A percentile compares a stretch with the other conserved stretches of the same genome.
Evolutionary conservation across 2,888 invertebrate species (phyloP).

Genomic region (Chydorus sphaericus): DNA sequence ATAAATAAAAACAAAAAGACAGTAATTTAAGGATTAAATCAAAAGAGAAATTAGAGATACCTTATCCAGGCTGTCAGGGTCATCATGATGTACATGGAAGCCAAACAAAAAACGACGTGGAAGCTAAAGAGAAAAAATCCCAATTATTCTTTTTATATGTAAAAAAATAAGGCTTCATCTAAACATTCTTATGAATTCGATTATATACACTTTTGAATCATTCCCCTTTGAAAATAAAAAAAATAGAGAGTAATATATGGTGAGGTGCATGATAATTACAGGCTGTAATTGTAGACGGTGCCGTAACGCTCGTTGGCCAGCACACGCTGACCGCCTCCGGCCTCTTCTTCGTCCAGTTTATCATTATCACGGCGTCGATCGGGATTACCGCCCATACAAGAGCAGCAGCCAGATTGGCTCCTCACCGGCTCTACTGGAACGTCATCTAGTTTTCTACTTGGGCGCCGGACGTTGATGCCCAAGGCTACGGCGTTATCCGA

Average conservation of each 20-base stretch:
- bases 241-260: too few relatives aligned
- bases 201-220: too few relatives aligned
- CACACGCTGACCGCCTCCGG: conserved; percentile 25
- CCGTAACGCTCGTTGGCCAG: conserved; percentile 29
- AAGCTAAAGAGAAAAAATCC: too few relatives aligned
- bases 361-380: too few relatives aligned
- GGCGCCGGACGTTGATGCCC: conserved; percentile 3
- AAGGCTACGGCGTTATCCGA: conserved; percentile 18
- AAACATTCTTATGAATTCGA: too few relatives aligned
- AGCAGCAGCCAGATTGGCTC: neutral
- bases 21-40: neutral
- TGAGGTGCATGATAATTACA: too few relatives aligned
- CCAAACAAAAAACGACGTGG: conserved; percentile 31
- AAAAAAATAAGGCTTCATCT: too few relatives aligned
- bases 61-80: conserved; percentile 35
- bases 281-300: conserved; percentile 31
- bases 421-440: neutral
- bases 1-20: conserved; percentile 16
- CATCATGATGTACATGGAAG: conserved; percentile 34
- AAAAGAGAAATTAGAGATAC: conserved; percentile 21
- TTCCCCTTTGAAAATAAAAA: too few relatives aligned
- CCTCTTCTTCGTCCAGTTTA: too few relatives aligned
- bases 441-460: neutral
- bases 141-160: too few relatives aligned
- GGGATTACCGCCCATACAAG: neutral